Evolutionary conservation across 1,140 invertebrate species (phyloP), one percentile per base, ranked within the genome.

Genomic region (Neodiprion fabricii): DNA sequence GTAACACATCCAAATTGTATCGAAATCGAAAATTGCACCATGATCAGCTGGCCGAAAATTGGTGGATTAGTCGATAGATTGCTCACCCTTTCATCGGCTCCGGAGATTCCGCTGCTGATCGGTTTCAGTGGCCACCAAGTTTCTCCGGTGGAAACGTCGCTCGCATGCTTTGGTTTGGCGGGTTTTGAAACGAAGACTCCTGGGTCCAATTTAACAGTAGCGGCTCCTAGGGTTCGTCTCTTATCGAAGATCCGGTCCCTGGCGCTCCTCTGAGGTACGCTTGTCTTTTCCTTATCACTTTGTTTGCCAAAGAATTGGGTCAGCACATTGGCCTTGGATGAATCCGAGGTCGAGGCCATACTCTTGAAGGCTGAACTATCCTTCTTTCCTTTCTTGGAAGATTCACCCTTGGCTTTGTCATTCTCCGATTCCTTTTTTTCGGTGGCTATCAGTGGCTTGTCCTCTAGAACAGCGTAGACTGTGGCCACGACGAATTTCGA

Each of bases 51-150:
- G 28, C 21, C 48, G 75, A 74, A 77, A 67, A 68, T 40, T 14
- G 1, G 28, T 40, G 28, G 28, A 40, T 40, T 40, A 1, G 28
- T 40, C 28, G 28, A 40, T 40, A 40, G 5, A 67, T 40, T 76
- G 89, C 86, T 85, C 88, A 93, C 92, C 77, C 89, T 85, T 9
- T 90, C 89, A 73, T 91, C 90, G n/a, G 90, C 82, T 61, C 91
- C 89, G 17, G 89, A 85, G 73, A 93, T 87, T 21, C 92, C 92
- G 79, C 92, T 93, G 4, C 91, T 89, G 65, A 95, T 94, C 66
- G 92, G 91, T 86, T 92, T 92, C 66, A 95, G 88, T 17, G 91
- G 91, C 79, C 92, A 90, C 94, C 94, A 95, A 79, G 94, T 90
- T 82, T 95, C 94, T 10, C 93, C 93, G n/a, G 93, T 94, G 5